phyloP scores from a whole-genome alignment of 2,113 vertebrate species.

The Lamprotornis superbus region DNA sequence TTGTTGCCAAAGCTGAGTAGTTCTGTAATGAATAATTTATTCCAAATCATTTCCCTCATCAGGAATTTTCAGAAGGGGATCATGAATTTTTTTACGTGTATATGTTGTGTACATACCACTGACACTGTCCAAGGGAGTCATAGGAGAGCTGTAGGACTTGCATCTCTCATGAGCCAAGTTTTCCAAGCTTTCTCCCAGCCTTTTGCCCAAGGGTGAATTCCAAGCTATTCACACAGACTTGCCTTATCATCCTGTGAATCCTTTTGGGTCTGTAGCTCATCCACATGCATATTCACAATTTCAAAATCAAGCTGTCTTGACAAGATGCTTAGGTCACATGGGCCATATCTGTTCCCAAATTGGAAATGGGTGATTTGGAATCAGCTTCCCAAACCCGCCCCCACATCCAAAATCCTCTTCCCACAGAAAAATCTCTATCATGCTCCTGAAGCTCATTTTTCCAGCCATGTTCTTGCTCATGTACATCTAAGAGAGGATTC shows the following conservation, averaged over 20 bases:
- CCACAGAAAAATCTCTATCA: not conserved
- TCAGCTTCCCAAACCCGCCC: not conserved
- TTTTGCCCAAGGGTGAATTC: slow-evolving; percentile 6
- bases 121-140: not conserved
- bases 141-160: not conserved
- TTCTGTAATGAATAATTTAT: slow-evolving; percentile 47
- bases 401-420: not conserved
- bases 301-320: slow-evolving; percentile 61
- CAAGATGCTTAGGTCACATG: slow-evolving; percentile 57
- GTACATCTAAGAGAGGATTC: not conserved
- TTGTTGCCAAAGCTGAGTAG: slow-evolving; percentile 12
- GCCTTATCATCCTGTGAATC: not conserved
- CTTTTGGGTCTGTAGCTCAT: slow-evolving; percentile 20
- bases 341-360: slow-evolving; percentile 37
- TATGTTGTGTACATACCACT: not conserved
- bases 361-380: slow-evolving; percentile 31
- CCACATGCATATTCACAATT: slow-evolving; percentile 46
- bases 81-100: not conserved
- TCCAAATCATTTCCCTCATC: slow-evolving; percentile 3
- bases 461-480: not conserved
- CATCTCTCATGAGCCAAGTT: not conserved
- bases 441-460: not conserved
- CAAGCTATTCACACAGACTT: not conserved
- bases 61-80: not conserved
- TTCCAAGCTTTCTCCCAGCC: not conserved